These are phyloP conservation scores for Lucilia sericata DNA, from an alignment of 1,140 invertebrate species.

Conservation along the genomic window DNA sequence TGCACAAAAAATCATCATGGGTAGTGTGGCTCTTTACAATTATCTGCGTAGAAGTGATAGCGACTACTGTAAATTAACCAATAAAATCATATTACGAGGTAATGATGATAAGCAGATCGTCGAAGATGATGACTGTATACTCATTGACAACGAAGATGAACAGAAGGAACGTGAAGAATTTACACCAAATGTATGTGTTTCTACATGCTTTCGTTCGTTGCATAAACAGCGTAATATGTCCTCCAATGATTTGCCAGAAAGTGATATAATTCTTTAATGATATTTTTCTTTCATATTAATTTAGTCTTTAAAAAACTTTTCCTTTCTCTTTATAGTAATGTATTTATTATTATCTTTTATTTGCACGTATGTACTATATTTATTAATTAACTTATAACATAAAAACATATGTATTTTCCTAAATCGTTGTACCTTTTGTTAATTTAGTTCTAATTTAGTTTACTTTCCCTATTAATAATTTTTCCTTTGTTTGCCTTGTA, in stretches of 20 bases:
- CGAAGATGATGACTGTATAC: conserved; percentile 63
- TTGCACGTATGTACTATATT: background rate
- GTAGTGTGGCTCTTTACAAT: conserved; percentile 63
- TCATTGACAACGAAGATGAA: conserved; percentile 63
- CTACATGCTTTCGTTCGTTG: conserved; percentile 60
- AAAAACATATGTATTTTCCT: too few species aligned
- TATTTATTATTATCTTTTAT: background rate
- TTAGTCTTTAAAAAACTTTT: background rate
- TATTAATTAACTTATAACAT: too few species aligned
- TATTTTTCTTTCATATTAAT: background rate
- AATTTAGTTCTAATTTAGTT: too few species aligned
- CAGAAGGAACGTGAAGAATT: conserved; percentile 59
- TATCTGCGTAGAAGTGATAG: conserved; percentile 65
- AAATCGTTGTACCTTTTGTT: too few species aligned
- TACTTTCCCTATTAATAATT: too few species aligned
- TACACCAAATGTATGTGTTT: conserved; percentile 60
- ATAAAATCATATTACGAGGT: conserved; percentile 58
- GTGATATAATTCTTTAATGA: background rate
- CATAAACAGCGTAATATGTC: conserved; percentile 56
- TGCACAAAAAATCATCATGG: conserved; percentile 61
- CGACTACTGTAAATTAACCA: conserved; percentile 59
- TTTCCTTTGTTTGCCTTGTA: too few species aligned
- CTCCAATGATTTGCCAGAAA: conserved; percentile 47
- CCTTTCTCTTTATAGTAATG: background rate
- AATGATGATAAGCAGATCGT: conserved; percentile 47